Evolutionary conservation across 92 coral and sea anemone species (phyloP).

Genomic region (Palythoa grandis): DNA sequence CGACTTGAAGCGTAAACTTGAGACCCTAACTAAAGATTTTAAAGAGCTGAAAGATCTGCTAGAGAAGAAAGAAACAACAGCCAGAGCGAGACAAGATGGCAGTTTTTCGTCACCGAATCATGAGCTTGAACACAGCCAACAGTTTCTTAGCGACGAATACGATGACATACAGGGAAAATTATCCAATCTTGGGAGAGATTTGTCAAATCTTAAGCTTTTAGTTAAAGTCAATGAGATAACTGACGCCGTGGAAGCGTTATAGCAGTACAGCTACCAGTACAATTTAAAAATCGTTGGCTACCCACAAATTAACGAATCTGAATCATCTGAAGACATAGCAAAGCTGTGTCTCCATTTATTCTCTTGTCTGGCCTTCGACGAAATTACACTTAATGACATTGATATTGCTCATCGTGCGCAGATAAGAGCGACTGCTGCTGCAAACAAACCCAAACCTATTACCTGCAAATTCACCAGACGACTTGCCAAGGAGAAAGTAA

Average conservation of each 20-base stretch:
- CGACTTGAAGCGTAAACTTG: background rate
- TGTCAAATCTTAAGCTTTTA: background rate
- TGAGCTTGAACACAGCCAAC: too few relatives aligned
- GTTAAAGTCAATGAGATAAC: background rate
- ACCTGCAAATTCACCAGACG: too few relatives aligned
- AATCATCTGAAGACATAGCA: background rate
- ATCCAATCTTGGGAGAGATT: background rate
- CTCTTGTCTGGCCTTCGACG: too few relatives aligned
- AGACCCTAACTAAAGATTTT: background rate
- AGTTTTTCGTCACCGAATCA: too few relatives aligned
- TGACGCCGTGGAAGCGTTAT: conserved; percentile 6
- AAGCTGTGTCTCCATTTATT: too few relatives aligned
- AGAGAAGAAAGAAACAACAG: background rate
- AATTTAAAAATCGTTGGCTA: conserved; percentile 23
- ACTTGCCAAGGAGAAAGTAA: too few relatives aligned
- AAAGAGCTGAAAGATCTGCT: background rate
- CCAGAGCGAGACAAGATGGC: too few relatives aligned
- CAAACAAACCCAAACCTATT: too few relatives aligned
- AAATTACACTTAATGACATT: too few relatives aligned
- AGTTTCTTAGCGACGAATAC: too few relatives aligned
- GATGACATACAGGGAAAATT: background rate
- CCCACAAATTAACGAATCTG: conserved; percentile 24
- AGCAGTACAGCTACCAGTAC: conserved; percentile 9
- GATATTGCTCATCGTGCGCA: too few relatives aligned
- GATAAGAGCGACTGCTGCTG: too few relatives aligned